Base-by-base conservation (phyloP, 2,113 vertebrate species). In the Oenanthe melanoleuca region DNA sequence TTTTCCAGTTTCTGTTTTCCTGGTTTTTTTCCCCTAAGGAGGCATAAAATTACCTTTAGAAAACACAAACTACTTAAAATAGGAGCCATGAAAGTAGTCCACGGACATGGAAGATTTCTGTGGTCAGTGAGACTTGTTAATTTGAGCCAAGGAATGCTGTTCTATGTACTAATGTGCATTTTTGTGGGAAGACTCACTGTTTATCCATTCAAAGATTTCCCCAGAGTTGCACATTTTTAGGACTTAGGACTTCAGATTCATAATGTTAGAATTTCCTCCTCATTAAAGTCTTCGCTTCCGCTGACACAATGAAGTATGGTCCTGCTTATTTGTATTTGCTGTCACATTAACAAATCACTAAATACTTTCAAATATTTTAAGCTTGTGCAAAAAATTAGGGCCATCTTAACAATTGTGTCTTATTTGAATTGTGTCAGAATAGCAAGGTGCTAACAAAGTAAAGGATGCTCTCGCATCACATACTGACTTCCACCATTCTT, bases 91-190 rank as follows among this genome's bases (percentile, higher is more conserved):
- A 67, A 78, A 79, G 49, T n/a, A 44, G 44, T 78, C 31, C 20
- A 5, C 2, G 5, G 56, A 63, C 4, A 1, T 84, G 37, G 50
- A 86, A 78, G 71, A 78, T 88, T 83, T 92, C 74, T 89, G 66
- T 75, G 90, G 92, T 77, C 79, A 89, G 14, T 70, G 56, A 77
- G 69, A 42, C 65, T 88, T 6, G 1, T 80, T 92, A 80, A 57
- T 66, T 80, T 93, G 63, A 93, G 88, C 49, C 73, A 87, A 87
- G 34, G 70, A 94, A 72, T 87, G 74, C 45, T 91, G 40, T 89
- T 95, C n/a, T 37, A 7, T 91, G 26, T 74, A 77, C 47, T 95
- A 71, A 84, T 71, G 34, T 66, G 59, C 9, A 3, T 78, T 93
- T 87, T 64, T 34, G 3, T 69, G 72, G 73, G 29, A 69, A 85